These are phyloP conservation scores for Australoheros scitulus DNA, from an alignment of 2,113 vertebrate species.

Conservation along the genomic window DNA sequence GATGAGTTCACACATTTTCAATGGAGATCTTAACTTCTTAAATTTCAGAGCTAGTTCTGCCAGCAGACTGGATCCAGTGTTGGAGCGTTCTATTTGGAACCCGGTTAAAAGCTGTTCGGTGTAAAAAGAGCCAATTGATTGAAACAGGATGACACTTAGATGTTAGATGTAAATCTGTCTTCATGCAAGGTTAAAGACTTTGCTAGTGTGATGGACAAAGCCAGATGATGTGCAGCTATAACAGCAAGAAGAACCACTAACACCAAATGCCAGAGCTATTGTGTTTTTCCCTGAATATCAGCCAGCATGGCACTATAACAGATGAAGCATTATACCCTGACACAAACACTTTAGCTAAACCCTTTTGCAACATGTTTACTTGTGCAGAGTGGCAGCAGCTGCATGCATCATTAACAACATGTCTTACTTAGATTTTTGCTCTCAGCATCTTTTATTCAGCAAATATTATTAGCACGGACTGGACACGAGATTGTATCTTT, in stretches of 20 bases:
- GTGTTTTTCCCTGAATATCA: conserved; percentile 27
- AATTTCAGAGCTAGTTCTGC: conserved; percentile 58
- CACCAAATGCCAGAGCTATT: conserved; percentile 20
- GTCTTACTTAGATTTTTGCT: neutral
- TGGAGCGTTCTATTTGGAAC: conserved; percentile 62
- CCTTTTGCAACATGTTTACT: conserved; percentile 21
- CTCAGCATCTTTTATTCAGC: neutral
- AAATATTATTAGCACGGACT: conserved; percentile 12
- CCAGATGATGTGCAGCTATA: neutral
- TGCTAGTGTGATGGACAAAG: conserved; percentile 20
- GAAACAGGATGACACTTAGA: conserved; percentile 65
- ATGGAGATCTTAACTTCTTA: conserved; percentile 64
- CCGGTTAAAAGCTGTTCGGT: conserved; percentile 67
- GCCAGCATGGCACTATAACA: conserved; percentile 35
- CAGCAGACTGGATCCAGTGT: conserved; percentile 66
- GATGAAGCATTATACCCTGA: conserved; percentile 46
- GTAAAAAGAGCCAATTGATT: conserved; percentile 75
- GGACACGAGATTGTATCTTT: neutral
- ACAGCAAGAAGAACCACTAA: neutral
- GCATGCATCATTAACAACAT: neutral
- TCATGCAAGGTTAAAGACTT: conserved; percentile 64
- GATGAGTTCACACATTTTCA: conserved; percentile 76
- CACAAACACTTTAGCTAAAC: conserved; percentile 47
- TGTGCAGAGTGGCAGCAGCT: conserved; percentile 27
- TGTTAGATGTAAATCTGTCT: conserved; percentile 46